Conservation (phyloP, 1,140 invertebrate species). For the Leptonema lineaticorne region DNA sequence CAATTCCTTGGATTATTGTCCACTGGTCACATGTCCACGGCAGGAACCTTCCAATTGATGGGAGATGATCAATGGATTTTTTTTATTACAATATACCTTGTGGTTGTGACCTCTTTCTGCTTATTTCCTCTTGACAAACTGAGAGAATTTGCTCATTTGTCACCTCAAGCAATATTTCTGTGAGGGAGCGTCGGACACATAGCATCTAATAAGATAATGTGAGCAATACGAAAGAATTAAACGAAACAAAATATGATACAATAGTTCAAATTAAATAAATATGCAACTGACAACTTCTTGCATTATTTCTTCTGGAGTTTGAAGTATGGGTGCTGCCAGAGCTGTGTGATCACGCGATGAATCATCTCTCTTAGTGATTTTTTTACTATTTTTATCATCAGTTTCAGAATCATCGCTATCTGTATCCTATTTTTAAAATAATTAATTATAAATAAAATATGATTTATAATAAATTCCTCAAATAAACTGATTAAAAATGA, state of each 20-base stretch:
- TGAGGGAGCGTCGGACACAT: constrained; percentile 80
- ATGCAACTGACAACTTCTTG: constrained; percentile 60
- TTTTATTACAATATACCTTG: constrained; percentile 50
- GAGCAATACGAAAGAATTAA: constrained; percentile 27
- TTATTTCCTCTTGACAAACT: constrained; percentile 72
- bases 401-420: constrained; percentile 46
- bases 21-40: not conserved
- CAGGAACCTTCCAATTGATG: constrained; percentile 17
- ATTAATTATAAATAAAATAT: constrained; percentile 4
- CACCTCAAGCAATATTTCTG: constrained; percentile 90
- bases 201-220: constrained; percentile 70
- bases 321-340: constrained; percentile 39
- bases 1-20: not conserved
- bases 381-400: constrained; percentile 36
- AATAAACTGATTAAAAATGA: too few relatives aligned
- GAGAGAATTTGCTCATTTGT: constrained; percentile 84
- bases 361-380: constrained; percentile 30
- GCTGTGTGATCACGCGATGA: not conserved
- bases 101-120: constrained; percentile 51
- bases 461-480: too few relatives aligned
- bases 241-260: not conserved
- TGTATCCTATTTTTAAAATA: constrained; percentile 43
- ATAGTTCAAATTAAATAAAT: not conserved
- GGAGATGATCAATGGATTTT: constrained; percentile 22
- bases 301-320: constrained; percentile 50